These are phyloP conservation scores for Eudyptes chrysolophus DNA, from an alignment of 2,113 vertebrate genomes.

Conservation along the genomic window DNA sequence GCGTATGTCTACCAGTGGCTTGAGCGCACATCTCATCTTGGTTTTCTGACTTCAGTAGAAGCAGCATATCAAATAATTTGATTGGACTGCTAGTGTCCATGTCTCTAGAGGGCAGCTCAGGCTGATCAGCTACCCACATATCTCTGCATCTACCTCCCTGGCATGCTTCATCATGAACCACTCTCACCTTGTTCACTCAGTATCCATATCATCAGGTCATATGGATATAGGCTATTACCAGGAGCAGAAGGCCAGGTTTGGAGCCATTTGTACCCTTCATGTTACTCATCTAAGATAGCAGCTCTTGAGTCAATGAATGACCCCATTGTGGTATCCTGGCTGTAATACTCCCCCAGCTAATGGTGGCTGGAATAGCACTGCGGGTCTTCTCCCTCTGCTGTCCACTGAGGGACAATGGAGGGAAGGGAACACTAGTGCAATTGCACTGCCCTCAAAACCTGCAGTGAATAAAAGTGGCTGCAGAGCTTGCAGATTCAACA, in stretches of 20 bases:
- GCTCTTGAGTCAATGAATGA: neutral
- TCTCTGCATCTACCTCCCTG: neutral
- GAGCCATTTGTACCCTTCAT: neutral
- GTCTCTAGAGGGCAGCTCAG: neutral
- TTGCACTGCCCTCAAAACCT: neutral
- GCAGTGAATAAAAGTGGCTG: neutral
- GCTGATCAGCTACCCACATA: neutral
- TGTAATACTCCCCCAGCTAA: neutral
- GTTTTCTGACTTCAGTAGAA: neutral
- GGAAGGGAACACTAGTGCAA: neutral
- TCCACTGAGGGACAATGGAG: too few species aligned
- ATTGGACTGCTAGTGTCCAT: too few species aligned
- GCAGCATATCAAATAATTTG: neutral
- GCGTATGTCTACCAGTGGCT: neutral
- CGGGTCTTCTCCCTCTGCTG: neutral
- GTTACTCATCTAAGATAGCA: neutral
- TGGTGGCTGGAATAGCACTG: neutral
- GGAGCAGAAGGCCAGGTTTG: neutral
- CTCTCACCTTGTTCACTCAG: neutral
- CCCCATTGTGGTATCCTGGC: neutral
- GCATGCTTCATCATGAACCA: neutral
- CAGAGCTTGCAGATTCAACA: neutral
- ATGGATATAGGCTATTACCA: neutral
- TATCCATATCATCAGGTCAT: neutral
- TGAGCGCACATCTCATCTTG: neutral